Evolutionary conservation across 2,113 vertebrate species (phyloP).

Genomic region (Eupsittula cactorum): DNA sequence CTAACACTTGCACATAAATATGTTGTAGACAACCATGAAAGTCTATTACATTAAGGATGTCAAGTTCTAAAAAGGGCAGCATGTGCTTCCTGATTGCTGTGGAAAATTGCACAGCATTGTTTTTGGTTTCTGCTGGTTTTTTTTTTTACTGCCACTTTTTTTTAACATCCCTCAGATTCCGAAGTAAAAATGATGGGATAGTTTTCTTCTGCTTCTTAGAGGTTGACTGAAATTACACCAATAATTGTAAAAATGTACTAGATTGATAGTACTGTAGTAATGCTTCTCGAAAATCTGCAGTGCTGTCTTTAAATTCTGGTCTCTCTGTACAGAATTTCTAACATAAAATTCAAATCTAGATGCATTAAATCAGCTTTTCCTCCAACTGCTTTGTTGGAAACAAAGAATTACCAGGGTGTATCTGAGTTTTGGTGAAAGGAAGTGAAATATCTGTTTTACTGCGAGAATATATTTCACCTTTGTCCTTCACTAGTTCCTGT

Average conservation of each 20-base stretch:
- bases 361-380: not conserved
- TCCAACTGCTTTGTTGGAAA: not conserved
- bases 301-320: not conserved
- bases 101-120: not conserved
- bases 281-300: not conserved
- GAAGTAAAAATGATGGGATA: not conserved
- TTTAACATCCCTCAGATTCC: not conserved
- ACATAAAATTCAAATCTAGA: not conserved
- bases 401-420: not conserved
- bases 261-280: not conserved
- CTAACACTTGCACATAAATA: fast-evolving
- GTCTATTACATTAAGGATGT: not conserved
- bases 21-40: not conserved
- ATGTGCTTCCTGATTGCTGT: not conserved
- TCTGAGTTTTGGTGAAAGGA: not conserved
- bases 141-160: not conserved
- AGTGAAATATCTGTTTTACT: not conserved
- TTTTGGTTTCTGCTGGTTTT: not conserved
- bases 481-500: not conserved
- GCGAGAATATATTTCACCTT: too few species aligned
- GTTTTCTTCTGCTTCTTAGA: not conserved
- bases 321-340: not conserved
- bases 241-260: not conserved
- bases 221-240: not conserved
- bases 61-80: not conserved